Base-by-base conservation (phyloP, 2,888 invertebrate species). In the Neoitamus cyanurus region DNA sequence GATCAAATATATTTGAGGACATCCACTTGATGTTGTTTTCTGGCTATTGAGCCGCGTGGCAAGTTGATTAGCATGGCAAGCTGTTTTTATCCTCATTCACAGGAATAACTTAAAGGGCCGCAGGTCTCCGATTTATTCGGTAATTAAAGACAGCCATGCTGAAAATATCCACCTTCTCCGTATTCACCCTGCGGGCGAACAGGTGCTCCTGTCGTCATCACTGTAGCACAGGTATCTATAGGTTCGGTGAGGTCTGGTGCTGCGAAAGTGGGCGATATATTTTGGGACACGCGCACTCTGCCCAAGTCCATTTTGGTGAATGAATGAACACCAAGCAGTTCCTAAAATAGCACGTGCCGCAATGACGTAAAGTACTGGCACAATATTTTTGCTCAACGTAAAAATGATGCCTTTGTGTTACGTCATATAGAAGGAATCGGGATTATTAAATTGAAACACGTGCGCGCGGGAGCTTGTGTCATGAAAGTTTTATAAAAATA, bases 331-430 rank as follows among this genome's bases (percentile, higher is more conserved):
- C 58, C 25, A 11, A 15, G 31, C 58, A 37, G 42, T 83, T 85
- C 85, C 83, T 48, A 83, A 83, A 85, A 85, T 85, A 85, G 85
- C 83, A 85, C 85, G 85, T 83, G 85, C 77, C 85, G 28, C 68
- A 75, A 69, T 85, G 85, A 85, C 88, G 87, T 87, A 87, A 87
- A 73, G 20, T 73, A 70, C 25, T 34, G 31, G 15, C n/a, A 70
- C 31, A 70, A 70, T 70, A 70, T 70, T 70, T 31, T 70, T n/a
- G 70, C 31, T 70, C 70, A 70, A 70, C 70, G 70, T 70, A 70
- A 70, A 58, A 58, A 58, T 58, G 58, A 25, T 58, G 58, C 20
- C 58, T 20, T 34, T 25, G 58, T 11, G 70, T 70, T 70, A 70
- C 70, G 34, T 70, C 70, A 70, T 20, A 58, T 58, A 58, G 58